A percentile compares a stretch with the other conserved stretches of the same genome.
These are phyloP conservation scores for Bimastos eiseni DNA, from an alignment of 2,888 invertebrate species.

Conservation along the genomic window DNA sequence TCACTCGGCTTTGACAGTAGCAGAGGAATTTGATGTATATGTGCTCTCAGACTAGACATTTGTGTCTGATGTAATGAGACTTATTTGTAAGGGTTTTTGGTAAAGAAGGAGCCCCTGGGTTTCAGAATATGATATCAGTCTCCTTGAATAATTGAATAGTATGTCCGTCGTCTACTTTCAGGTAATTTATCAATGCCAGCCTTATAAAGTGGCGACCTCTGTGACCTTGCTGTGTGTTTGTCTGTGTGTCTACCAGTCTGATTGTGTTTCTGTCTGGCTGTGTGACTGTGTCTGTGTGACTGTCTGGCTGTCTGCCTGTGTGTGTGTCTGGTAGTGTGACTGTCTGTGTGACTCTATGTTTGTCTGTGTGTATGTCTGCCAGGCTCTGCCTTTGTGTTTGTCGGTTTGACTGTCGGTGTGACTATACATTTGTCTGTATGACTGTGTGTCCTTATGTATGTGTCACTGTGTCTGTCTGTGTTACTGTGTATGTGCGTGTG, in stretches of 20 bases:
- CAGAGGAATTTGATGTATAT: not conserved
- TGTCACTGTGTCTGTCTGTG: not conserved
- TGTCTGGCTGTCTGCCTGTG: not conserved
- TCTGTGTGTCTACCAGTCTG: not conserved
- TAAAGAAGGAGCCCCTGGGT: not conserved
- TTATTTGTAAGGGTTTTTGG: not conserved
- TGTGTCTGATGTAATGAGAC: not conserved
- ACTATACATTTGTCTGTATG: not conserved
- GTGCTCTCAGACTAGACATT: not conserved
- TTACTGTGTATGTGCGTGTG: not conserved
- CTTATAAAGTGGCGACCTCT: not conserved
- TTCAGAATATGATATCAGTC: not conserved
- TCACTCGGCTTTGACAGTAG: not conserved
- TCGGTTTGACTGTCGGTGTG: not conserved
- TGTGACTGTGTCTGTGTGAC: not conserved
- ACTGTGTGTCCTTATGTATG: not conserved
- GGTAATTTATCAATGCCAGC: not conserved
- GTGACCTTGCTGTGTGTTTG: not conserved
- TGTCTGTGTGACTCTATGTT: not conserved
- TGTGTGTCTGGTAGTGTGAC: no score
- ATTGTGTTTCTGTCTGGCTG: no score
- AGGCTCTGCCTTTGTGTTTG: not conserved
- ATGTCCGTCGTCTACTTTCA: not conserved
- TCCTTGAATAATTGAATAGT: not conserved
- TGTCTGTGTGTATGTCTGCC: not conserved